phyloP scores from a whole-genome alignment of 2,797 vertebrate species.

The Graptemys geographica region DNA sequence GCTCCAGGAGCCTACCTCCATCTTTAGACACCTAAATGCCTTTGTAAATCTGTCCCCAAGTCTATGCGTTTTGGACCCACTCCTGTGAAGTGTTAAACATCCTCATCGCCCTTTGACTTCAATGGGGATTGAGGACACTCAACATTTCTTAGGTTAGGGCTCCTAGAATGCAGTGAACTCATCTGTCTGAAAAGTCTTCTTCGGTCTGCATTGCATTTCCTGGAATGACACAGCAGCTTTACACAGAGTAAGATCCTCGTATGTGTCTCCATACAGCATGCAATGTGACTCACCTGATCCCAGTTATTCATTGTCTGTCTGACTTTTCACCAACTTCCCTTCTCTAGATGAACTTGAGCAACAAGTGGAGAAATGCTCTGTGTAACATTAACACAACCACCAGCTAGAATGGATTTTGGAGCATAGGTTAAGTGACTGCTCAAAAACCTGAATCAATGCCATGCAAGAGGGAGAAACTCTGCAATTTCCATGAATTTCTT shows the following conservation, averaged over 20 bases:
- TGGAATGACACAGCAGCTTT: not conserved
- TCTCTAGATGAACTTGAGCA: not conserved
- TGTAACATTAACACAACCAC: slow-evolving; percentile 41
- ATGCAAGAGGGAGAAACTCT: not conserved
- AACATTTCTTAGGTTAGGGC: not conserved
- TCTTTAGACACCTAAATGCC: not conserved
- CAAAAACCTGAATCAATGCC: not conserved
- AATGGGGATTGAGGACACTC: not conserved
- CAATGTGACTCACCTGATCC: not conserved
- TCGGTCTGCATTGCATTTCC: too few species aligned
- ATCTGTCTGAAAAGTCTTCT: not conserved
- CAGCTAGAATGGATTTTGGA: not conserved
- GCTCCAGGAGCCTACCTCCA: not conserved
- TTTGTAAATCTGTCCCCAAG: not conserved
- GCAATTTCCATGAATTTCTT: not conserved
- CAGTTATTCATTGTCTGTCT: not conserved
- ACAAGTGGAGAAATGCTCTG: not conserved
- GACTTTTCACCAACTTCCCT: not conserved
- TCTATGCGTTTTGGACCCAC: not conserved
- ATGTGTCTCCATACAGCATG: not conserved
- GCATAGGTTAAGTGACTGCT: slow-evolving; percentile 29
- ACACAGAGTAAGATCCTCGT: not conserved
- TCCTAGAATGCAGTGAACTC: not conserved
- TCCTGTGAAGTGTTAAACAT: not conserved
- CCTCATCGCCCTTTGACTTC: not conserved